Percentiles rank a stretch among this genome's conserved stretches.
These are phyloP conservation scores for Cheilosia grossa DNA, from an alignment of 2,888 invertebrate species.

Conservation along the genomic window DNA sequence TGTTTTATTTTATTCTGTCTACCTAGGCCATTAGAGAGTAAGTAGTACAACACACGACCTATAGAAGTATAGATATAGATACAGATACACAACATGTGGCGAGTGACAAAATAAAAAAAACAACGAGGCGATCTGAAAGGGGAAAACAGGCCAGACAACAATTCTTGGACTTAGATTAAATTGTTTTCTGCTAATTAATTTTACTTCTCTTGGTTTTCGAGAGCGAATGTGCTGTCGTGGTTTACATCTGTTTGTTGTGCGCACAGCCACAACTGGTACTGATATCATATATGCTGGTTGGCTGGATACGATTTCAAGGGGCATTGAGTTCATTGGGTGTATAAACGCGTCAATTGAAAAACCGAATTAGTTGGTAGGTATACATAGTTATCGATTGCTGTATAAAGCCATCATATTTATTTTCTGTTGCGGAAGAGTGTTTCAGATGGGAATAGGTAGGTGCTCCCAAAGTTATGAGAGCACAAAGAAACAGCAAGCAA, in stretches of 20 bases:
- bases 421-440: neutral
- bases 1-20: conserved; percentile 21
- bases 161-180: conserved; percentile 71
- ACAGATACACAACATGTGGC: conserved; percentile 19
- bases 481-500: too few species aligned
- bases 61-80: conserved; percentile 21
- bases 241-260: conserved; percentile 64
- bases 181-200: conserved; percentile 74
- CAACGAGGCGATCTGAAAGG: conserved; percentile 39
- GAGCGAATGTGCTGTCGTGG: conserved; percentile 14
- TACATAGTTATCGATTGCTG: conserved; percentile 18
- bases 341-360: conserved; percentile 53
- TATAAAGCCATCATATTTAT: neutral
- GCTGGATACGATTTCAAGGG: conserved; percentile 58
- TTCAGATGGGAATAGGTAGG: neutral
- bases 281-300: neutral
- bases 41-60: conserved; percentile 37
- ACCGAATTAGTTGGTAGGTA: conserved; percentile 24
- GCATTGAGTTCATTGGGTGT: conserved; percentile 65
- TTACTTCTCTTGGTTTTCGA: conserved; percentile 45
- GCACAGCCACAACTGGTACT: conserved; percentile 8
- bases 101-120: conserved; percentile 39
- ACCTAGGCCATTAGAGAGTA: conserved; percentile 39
- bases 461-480: neutral
- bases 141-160: conserved; percentile 70